Evolutionary conservation across 2,888 invertebrate species (phyloP).

Genomic region (Plagiodera versicolora): DNA sequence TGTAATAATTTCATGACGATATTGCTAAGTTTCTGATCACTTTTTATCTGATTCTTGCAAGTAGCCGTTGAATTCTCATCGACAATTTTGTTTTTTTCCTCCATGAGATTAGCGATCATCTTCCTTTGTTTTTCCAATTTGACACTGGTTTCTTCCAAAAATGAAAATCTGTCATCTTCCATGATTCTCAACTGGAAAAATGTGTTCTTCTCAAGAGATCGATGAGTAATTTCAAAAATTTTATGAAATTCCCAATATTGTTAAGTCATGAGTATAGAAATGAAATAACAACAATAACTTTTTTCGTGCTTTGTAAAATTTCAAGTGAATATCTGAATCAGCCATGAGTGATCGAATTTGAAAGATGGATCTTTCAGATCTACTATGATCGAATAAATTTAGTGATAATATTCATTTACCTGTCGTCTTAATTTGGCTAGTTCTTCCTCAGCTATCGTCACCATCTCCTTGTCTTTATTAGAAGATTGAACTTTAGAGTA

Average conservation of each 20-base stretch:
- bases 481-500: constrained; percentile 25
- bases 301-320: too few species aligned
- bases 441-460: constrained; percentile 78
- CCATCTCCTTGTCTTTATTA: constrained; percentile 61
- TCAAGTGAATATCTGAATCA: too few species aligned
- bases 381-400: too few species aligned
- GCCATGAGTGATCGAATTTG: too few species aligned
- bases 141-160: constrained; percentile 69
- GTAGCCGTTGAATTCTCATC: constrained; percentile 64
- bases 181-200: constrained; percentile 72
- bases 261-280: too few species aligned
- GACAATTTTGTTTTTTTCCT: constrained; percentile 66
- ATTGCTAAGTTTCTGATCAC: constrained; percentile 58
- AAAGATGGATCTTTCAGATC: too few species aligned
- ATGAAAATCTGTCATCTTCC: constrained; percentile 76
- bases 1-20: constrained; percentile 60
- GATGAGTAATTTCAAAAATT: too few species aligned
- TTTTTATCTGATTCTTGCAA: constrained; percentile 60
- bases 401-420: too few species aligned
- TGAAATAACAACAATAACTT: too few species aligned
- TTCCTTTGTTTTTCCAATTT: constrained; percentile 66
- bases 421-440: constrained; percentile 77
- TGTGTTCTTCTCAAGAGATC: too few species aligned
- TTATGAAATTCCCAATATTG: too few species aligned
- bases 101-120: constrained; percentile 62